A percentile compares a stretch with the other conserved stretches of the same genome.
Evolutionary conservation across 2,888 invertebrate genomes (phyloP).

Genomic region (Hydropsyche betteni): DNA sequence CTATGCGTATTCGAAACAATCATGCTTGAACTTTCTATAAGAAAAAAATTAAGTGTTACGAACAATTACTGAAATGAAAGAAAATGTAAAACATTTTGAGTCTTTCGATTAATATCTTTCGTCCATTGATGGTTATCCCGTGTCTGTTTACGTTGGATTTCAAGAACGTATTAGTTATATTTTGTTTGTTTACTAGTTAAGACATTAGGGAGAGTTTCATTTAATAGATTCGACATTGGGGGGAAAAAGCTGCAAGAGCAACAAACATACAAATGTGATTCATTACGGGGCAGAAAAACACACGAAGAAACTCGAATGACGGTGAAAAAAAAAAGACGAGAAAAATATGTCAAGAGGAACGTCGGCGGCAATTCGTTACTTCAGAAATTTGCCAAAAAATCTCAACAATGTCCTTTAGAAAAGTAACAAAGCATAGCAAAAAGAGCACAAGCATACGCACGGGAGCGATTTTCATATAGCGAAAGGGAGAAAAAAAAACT

Average conservation of each 20-base stretch:
- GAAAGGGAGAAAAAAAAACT: slow-evolving; percentile 36
- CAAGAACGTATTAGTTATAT: slow-evolving; percentile 36
- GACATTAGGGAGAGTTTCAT: slow-evolving; percentile 31
- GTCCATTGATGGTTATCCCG: slow-evolving; percentile 21
- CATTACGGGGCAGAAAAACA: slow-evolving; percentile 46
- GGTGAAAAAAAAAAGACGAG: slow-evolving; percentile 4
- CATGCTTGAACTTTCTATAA: too few species aligned
- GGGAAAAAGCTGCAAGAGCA: background rate
- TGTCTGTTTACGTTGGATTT: slow-evolving; percentile 17
- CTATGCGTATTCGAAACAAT: too few species aligned
- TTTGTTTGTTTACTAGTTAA: slow-evolving; percentile 39
- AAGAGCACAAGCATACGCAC: slow-evolving; percentile 6
- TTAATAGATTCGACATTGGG: slow-evolving; percentile 20
- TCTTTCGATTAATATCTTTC: background rate
- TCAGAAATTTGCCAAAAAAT: slow-evolving; percentile 52
- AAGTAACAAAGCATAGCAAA: slow-evolving; percentile 19
- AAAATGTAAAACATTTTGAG: too few species aligned
- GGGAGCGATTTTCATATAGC: background rate
- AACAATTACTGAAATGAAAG: too few species aligned
- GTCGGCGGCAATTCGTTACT: slow-evolving; percentile 49
- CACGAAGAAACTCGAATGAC: background rate
- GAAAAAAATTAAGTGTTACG: too few species aligned
- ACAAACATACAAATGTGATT: slow-evolving; percentile 46
- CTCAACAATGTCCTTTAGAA: slow-evolving; percentile 46
- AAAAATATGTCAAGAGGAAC: slow-evolving; percentile 48